phyloP scores from a whole-genome alignment of 2,113 vertebrate species.

The Colistium nudipinnis region DNA sequence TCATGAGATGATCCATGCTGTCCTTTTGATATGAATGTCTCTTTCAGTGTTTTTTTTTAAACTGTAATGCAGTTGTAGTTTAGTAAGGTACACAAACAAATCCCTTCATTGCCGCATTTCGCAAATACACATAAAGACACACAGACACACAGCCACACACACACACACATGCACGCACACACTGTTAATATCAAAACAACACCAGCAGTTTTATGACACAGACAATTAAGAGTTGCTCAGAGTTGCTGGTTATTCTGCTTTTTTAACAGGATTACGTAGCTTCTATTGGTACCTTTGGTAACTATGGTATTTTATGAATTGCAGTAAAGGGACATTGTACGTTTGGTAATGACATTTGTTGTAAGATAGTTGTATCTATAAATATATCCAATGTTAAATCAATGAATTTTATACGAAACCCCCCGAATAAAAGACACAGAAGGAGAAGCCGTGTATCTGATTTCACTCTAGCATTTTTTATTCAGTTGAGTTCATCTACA shows the following conservation, averaged over 20 bases:
- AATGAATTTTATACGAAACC: slow-evolving; percentile 78
- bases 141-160: slow-evolving; percentile 4
- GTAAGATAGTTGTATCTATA: slow-evolving; percentile 81
- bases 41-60: slow-evolving; percentile 64
- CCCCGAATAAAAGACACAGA: slow-evolving; percentile 73
- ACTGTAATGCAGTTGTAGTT: slow-evolving; percentile 78
- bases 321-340: slow-evolving; percentile 77
- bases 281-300: slow-evolving; percentile 81
- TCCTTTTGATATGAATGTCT: slow-evolving; percentile 77
- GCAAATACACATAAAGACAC: slow-evolving; percentile 10
- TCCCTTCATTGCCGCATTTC: slow-evolving; percentile 62
- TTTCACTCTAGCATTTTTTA: slow-evolving; percentile 21
- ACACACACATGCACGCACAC: slow-evolving; percentile 10
- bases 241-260: slow-evolving; percentile 71
- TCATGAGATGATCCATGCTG: slow-evolving; percentile 57
- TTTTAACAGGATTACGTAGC: slow-evolving; percentile 73
- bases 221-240: slow-evolving; percentile 61
- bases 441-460: slow-evolving; percentile 55
- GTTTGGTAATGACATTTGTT: slow-evolving; percentile 80
- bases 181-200: slow-evolving; percentile 71
- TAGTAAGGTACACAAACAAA: slow-evolving; percentile 79
- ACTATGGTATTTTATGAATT: slow-evolving; percentile 80
- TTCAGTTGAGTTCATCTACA: background rate
- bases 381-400: slow-evolving; percentile 79
- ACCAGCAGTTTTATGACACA: slow-evolving; percentile 76